Evolutionary conservation across 2,797 vertebrate species (phyloP), one percentile per base, ranked within the genome.

Genomic region (Danio albolineatus): DNA sequence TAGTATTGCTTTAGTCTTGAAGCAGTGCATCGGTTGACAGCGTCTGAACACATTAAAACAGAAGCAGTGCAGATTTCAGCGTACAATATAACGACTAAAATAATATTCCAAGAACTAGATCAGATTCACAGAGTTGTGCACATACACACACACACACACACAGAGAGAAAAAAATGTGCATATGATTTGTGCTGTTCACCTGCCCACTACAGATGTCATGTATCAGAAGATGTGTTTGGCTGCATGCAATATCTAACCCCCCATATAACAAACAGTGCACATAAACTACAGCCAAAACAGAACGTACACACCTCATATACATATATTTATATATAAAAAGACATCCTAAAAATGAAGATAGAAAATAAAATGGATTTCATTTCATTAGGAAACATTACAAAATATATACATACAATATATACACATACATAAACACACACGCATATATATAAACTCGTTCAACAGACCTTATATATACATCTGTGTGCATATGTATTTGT

Each of bases 401-500:
- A 92, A 91, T 93, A 92, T 93, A 93, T 91, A 93, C 92, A 93
- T 88, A 87, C 87, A 90, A 92, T 88, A 87, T 88, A 92, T 87
- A 92, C 89, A 92, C 85, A 90, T 87, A 90, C 88, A 91, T 82
- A 91, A 81, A 92, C 89, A 91, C 86, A 91, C 85, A 91, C 80
- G 88, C 78, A 86, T 73, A 88, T 79, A 87, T 81, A 86, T 85
- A 78, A 49, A 73, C 60, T 66, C 79, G 62, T 76, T 80, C 86
- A 59, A 36, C 53, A 81, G 75, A 82, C 73, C 73, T 83, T 83
- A 76, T 83, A 77, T 85, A 90, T 79, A 88, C 82, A 88, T 88
- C 85, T 90, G 89, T 89, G 89, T 89, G 87, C 88, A 83, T 81
- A 88, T 92, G 89, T 90, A 92, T 91, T 84, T 92, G 91, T 90